Base-by-base conservation (phyloP, 2,888 invertebrate species). In the Epsilonema sp. region DNA sequence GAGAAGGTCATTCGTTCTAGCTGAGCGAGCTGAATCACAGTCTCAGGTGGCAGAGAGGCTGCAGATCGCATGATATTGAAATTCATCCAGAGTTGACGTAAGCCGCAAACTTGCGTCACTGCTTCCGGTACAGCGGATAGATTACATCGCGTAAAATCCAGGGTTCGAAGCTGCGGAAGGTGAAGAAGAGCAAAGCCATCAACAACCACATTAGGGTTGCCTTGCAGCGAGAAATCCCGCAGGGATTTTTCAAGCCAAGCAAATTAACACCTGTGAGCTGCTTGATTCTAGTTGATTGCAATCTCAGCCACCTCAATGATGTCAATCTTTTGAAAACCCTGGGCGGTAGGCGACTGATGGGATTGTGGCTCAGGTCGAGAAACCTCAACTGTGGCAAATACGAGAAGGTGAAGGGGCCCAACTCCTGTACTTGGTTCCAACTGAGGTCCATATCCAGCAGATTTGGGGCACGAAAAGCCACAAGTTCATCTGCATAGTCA, bases 11-110 rank as follows among this genome's bases (percentile, higher is more conserved):
- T 31, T 16, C 16, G 31, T 11, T 16, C 16, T 16, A 31, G 31
- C 31, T 31, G 8, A 11, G 8, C 31, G 16, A 31, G 31, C 31
- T 31, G 31, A 8, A 31, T 31, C 31, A 31, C 31, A 8, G 16
- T 16, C 16, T 31, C 31, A 31, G 31, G 8, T 31, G 31, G 31
- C 8, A 31, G 31, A 31, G 59, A 31, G 16, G 16, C 16, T 8
- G 31, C 31, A 8, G 31, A 31, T 11, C 16, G 16, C 8, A 31
- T 31, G 31, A 11, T 8, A 16, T 31, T 31, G 16, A 11, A 31
- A 16, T 31, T 31, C 8, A 31, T 8, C 31, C 31, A 31, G 31
- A 31, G 31, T 11, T 31, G 8, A 11, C 16, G 8, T 16, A 31
- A 31, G 8, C 16, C 31, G 16, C 31, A 31, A 31, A 16, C 31